phyloP scores from a whole-genome alignment of 1,140 invertebrate genomes.

The Aphis craccivora region DNA sequence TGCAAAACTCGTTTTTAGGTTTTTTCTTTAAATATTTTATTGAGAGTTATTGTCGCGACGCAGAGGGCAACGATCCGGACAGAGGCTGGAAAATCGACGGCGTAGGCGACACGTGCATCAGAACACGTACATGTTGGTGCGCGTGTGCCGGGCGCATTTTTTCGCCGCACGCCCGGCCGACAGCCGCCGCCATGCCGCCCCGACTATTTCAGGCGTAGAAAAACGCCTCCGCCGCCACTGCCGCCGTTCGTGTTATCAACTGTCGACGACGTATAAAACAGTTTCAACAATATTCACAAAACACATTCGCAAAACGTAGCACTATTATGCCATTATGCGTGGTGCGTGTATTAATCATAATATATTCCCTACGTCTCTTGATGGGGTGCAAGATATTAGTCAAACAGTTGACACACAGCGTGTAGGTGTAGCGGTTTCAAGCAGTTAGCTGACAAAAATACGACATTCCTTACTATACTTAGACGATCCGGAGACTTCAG shows the following conservation, averaged over 20 bases:
- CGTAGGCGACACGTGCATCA: neutral
- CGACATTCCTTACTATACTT: neutral
- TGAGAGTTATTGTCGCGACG: neutral
- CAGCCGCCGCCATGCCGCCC: neutral
- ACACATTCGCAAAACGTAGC: neutral
- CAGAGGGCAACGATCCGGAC: slow-evolving; percentile 26
- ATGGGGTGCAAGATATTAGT: neutral
- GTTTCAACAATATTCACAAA: neutral
- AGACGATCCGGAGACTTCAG: neutral
- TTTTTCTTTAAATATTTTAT: slow-evolving; percentile 4
- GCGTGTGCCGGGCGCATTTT: neutral
- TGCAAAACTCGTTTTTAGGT: neutral
- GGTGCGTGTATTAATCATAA: neutral
- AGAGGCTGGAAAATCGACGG: neutral
- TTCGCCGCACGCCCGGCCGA: neutral
- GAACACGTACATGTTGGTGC: neutral
- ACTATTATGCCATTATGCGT: neutral
- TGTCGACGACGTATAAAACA: neutral
- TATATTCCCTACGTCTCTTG: neutral
- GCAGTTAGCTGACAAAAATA: neutral
- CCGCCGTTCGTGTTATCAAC: neutral
- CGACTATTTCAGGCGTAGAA: slow-evolving; percentile 31
- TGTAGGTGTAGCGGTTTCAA: neutral
- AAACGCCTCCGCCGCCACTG: neutral
- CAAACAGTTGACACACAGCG: neutral